phyloP scores from a whole-genome alignment of 2,113 vertebrate species.

The Pterophyllum scalare region DNA sequence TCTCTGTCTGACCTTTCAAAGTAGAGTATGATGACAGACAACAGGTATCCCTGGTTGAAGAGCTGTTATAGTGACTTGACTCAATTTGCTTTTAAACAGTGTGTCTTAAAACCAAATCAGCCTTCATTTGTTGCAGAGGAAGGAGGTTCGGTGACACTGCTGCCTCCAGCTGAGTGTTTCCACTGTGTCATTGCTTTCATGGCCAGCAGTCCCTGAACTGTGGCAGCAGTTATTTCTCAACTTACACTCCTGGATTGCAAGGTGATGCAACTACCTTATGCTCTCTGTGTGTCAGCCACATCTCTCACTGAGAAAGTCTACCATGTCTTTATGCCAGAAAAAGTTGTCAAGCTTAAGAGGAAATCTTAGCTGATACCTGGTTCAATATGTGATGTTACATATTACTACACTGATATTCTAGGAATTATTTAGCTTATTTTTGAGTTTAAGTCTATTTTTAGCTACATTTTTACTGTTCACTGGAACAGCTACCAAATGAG shows the following conservation, averaged over 20 bases:
- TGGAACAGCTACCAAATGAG: not conserved
- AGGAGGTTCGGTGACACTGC: slow-evolving; percentile 4
- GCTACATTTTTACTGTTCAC: not conserved
- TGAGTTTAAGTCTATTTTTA: not conserved
- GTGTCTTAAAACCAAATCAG: not conserved
- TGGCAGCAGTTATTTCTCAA: slow-evolving; percentile 32
- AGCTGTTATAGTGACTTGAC: not conserved
- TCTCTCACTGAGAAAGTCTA: not conserved
- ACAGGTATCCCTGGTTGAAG: not conserved
- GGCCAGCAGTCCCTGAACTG: slow-evolving; percentile 4
- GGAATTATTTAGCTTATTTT: not conserved
- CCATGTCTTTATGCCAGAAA: not conserved
- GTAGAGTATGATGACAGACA: not conserved
- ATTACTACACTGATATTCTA: not conserved
- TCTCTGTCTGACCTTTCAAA: not conserved
- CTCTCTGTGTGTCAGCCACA: not conserved
- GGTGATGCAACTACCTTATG: not conserved
- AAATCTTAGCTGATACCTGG: too few relatives aligned
- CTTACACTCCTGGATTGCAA: slow-evolving; percentile 15
- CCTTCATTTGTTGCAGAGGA: not conserved
- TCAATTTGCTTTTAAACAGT: not conserved
- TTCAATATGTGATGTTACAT: too few relatives aligned
- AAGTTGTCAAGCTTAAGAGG: not conserved
- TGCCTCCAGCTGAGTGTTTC: slow-evolving; percentile 21
- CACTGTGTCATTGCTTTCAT: slow-evolving; percentile 3